A percentile compares a stretch with the other conserved stretches of the same genome.
Conservation (phyloP, 2,888 invertebrate species). For the Sarcophaga rosellei region DNA sequence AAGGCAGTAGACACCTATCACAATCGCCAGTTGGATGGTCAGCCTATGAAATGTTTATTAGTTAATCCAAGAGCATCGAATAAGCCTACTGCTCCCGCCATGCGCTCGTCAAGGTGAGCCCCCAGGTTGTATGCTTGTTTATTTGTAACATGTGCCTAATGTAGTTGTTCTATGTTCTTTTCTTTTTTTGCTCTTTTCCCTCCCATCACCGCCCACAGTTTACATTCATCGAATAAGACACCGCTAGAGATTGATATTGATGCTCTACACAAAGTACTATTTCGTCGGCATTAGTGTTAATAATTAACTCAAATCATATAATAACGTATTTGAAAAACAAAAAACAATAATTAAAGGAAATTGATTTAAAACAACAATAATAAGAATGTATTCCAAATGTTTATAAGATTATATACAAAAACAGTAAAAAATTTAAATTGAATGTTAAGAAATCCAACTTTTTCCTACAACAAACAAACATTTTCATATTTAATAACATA, state of each 20-base stretch:
- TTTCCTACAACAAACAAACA: neutral
- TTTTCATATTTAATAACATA: neutral
- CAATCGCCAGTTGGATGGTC: conserved; percentile 95
- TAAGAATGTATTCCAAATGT: conserved; percentile 34
- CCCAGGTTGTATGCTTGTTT: conserved; percentile 47
- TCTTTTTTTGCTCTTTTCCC: neutral
- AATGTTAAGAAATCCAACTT: neutral
- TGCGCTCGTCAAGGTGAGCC: conserved; percentile 74
- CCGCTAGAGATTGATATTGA: conserved; percentile 81
- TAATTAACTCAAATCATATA: neutral
- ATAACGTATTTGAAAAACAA: conserved; percentile 2
- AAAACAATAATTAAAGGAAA: conserved; percentile 20
- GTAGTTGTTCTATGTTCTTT: conserved; percentile 42
- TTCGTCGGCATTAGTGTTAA: conserved; percentile 75
- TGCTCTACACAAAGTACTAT: conserved; percentile 80
- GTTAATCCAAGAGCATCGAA: conserved; percentile 88
- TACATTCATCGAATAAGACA: conserved; percentile 75
- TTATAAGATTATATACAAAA: conserved; percentile 31
- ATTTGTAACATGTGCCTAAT: conserved; percentile 44
- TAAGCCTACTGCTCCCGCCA: conserved; percentile 82
- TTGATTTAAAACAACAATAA: conserved; percentile 15
- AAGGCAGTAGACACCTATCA: conserved; percentile 96
- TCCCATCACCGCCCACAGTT: conserved; percentile 34
- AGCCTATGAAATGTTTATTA: conserved; percentile 94
- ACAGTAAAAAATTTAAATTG: conserved; percentile 4